phyloP scores from a whole-genome alignment of 1,140 invertebrate genomes.

The Drosophila insularis region DNA sequence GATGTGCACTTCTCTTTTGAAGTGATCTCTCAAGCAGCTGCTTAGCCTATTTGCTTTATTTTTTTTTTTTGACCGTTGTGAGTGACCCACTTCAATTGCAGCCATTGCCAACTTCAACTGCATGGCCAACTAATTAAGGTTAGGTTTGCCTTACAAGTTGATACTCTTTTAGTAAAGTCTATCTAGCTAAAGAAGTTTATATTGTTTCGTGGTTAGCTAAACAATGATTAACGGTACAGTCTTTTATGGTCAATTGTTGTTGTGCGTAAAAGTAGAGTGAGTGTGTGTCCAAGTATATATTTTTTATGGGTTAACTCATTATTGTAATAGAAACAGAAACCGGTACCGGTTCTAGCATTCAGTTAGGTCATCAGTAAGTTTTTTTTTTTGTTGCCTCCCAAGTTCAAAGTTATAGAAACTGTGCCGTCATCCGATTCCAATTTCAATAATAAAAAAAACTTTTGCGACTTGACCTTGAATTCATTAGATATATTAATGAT shows the following conservation, averaged over 20 bases:
- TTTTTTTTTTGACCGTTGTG: no score
- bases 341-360: slow-evolving; percentile 37
- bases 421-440: slow-evolving; percentile 28
- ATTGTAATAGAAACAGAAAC: slow-evolving; percentile 13
- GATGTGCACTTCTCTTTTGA: neutral
- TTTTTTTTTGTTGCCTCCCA: slow-evolving; percentile 9
- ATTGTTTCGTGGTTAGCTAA: slow-evolving; percentile 38
- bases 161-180: no score
- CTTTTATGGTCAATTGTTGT: slow-evolving; percentile 50
- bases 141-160: slow-evolving; percentile 15
- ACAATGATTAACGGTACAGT: slow-evolving; percentile 64
- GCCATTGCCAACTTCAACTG: slow-evolving; percentile 11
- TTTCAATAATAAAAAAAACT: slow-evolving; percentile 30
- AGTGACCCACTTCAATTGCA: slow-evolving; percentile 7
- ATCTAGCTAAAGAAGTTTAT: no score
- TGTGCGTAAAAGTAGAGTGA: slow-evolving; percentile 6
- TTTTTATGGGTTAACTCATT: slow-evolving; percentile 33
- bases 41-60: neutral
- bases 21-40: neutral
- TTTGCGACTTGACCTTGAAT: slow-evolving; percentile 68
- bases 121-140: slow-evolving; percentile 56
- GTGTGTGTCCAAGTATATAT: slow-evolving; percentile 29
- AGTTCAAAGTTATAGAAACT: slow-evolving; percentile 38
- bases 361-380: slow-evolving; percentile 36
- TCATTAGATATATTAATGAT: slow-evolving; percentile 41